Conservation (phyloP, 2,113 vertebrate genomes). For the Urocolius indicus region DNA sequence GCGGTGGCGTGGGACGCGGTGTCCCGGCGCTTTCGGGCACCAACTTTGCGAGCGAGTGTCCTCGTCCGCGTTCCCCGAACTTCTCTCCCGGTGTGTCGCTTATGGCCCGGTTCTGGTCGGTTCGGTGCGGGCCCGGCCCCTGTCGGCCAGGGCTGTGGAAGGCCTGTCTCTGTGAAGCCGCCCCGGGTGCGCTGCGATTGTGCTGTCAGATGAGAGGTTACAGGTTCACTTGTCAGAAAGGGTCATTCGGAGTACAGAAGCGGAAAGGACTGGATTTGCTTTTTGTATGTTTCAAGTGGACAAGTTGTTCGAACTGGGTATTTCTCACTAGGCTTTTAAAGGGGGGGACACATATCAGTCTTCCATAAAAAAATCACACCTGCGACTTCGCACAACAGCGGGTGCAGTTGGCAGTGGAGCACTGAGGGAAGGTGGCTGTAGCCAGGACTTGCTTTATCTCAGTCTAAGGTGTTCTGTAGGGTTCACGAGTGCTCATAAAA, state of each 20-base stretch:
- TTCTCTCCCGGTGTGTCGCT: background rate
- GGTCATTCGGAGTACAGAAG: background rate
- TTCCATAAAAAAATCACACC: background rate
- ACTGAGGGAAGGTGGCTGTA: fast-evolving
- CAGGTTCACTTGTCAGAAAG: background rate
- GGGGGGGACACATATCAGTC: fast-evolving
- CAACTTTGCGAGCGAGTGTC: background rate
- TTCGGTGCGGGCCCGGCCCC: background rate
- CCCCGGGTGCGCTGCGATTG: background rate
- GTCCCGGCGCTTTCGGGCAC: background rate
- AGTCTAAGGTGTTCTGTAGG: background rate
- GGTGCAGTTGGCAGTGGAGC: fast-evolving
- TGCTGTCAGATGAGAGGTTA: background rate
- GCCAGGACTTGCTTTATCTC: background rate
- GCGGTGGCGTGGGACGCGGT: background rate
- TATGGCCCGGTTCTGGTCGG: background rate
- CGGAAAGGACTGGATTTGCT: background rate
- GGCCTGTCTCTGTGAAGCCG: background rate
- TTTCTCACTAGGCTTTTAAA: background rate
- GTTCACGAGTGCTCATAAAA: background rate
- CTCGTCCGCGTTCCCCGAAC: background rate
- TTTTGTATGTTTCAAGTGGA: background rate
- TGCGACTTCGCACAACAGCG: fast-evolving
- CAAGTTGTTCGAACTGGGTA: fast-evolving
- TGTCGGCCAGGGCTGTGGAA: background rate